A percentile compares a stretch with the other conserved stretches of the same genome.
These are phyloP conservation scores for Thalassaphorura encarpata DNA, from an alignment of 1,140 invertebrate genomes.

Conservation along the genomic window DNA sequence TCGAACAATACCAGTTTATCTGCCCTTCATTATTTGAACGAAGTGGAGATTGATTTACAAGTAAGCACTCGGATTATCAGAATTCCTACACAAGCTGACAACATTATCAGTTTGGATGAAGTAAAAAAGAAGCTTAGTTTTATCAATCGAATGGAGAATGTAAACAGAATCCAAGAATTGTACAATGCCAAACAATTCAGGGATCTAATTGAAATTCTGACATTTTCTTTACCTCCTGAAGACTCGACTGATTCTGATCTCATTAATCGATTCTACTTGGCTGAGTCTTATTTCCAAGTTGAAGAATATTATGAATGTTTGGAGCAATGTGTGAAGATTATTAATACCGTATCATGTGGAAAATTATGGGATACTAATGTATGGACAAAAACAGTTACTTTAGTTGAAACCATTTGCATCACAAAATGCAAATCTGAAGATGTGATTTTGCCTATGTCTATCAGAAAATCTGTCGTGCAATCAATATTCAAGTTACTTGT, in stretches of 20 bases:
- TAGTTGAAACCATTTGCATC: no score
- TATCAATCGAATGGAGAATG: slow-evolving; percentile 17
- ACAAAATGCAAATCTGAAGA: no score
- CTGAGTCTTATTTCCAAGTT: slow-evolving; percentile 18
- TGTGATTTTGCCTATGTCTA: no score
- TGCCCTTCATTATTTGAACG: slow-evolving; percentile 3
- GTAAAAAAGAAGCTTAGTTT: slow-evolving; percentile 14
- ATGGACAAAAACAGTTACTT: no score
- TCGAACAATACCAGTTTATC: background rate
- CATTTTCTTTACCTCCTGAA: slow-evolving; percentile 15
- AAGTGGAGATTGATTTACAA: background rate
- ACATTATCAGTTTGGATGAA: slow-evolving; percentile 16
- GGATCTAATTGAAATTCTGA: slow-evolving; percentile 22
- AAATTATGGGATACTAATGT: no score
- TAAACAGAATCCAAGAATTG: slow-evolving; percentile 16
- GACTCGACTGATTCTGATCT: slow-evolving; percentile 10
- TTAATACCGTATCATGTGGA: no score
- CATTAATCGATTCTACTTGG: slow-evolving; percentile 13
- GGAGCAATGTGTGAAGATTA: slow-evolving; percentile 14
- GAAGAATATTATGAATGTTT: slow-evolving; percentile 10
- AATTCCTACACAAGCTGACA: slow-evolving; percentile 17
- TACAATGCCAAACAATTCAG: slow-evolving; percentile 14
- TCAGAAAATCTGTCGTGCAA: no score
- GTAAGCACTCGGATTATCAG: background rate
- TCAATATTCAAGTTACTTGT: no score